phyloP scores from a whole-genome alignment of 2,888 invertebrate species.

The Drosophila ezoana region DNA sequence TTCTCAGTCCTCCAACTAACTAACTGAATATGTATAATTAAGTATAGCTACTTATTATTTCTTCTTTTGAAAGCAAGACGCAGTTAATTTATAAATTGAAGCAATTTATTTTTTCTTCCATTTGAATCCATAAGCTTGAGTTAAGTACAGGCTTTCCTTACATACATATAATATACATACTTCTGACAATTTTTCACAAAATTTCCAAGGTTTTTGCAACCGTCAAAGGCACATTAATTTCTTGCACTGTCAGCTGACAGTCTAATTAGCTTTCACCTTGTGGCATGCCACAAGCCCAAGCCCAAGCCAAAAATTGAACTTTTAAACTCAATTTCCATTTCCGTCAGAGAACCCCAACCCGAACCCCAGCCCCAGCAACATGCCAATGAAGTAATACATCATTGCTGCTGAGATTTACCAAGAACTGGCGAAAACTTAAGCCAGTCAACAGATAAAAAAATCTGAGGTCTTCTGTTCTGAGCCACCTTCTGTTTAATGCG shows the following conservation, averaged over 20 bases:
- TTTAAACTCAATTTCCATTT: slow-evolving; percentile 52
- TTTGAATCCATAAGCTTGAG: too few species aligned
- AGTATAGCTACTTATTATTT: too few species aligned
- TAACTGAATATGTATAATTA: too few species aligned
- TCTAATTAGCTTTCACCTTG: slow-evolving; percentile 76
- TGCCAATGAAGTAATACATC: slow-evolving; percentile 65
- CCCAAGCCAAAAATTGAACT: slow-evolving; percentile 37
- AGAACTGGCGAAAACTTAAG: slow-evolving; percentile 33
- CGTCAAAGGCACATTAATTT: slow-evolving; percentile 47
- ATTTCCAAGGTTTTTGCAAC: background rate
- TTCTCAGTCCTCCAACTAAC: too few species aligned
- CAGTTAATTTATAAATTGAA: too few species aligned
- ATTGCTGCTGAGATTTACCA: slow-evolving; percentile 64
- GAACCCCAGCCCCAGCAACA: background rate
- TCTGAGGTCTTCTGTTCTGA: slow-evolving; percentile 25
- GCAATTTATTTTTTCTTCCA: too few species aligned
- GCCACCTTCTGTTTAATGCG: slow-evolving; percentile 64
- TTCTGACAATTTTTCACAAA: background rate
- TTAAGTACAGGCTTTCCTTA: too few species aligned
- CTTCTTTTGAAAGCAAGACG: too few species aligned
- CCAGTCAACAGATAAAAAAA: slow-evolving; percentile 39
- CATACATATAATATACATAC: background rate
- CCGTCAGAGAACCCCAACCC: slow-evolving; percentile 9
- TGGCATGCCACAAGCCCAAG: slow-evolving; percentile 50
- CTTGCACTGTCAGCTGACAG: slow-evolving; percentile 57